Percentiles rank a stretch among this genome's conserved stretches.
Evolutionary conservation across 2,888 invertebrate genomes (phyloP).

Genomic region (Diploptera punctata): DNA sequence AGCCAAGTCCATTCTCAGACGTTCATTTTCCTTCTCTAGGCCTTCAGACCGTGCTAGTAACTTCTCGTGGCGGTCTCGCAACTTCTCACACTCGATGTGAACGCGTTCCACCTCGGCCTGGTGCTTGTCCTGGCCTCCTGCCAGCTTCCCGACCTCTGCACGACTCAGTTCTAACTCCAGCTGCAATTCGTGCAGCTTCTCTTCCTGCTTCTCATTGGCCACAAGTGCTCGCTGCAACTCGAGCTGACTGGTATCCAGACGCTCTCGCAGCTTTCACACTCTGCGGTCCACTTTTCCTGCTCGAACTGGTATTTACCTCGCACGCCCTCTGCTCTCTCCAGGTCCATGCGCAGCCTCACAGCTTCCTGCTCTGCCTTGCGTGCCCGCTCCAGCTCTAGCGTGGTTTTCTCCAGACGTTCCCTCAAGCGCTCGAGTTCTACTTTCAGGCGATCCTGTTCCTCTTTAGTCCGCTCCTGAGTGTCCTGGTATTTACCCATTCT

Average conservation of each 20-base stretch:
- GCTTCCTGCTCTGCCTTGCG: slow-evolving; percentile 74
- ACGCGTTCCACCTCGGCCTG: slow-evolving; percentile 81
- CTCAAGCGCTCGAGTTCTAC: slow-evolving; percentile 82
- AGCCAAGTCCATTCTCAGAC: slow-evolving; percentile 69
- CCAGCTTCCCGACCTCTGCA: slow-evolving; percentile 77
- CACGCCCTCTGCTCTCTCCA: slow-evolving; percentile 76
- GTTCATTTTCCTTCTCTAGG: slow-evolving; percentile 75
- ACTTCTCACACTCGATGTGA: slow-evolving; percentile 88
- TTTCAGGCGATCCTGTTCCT: slow-evolving; percentile 79
- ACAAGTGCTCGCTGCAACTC: slow-evolving; percentile 73
- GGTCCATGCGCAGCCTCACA: slow-evolving; percentile 69
- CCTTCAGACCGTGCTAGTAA: slow-evolving; percentile 74
- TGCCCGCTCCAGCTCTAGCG: slow-evolving; percentile 78
- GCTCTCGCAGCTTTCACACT: slow-evolving; percentile 76
- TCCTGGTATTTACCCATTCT: slow-evolving; percentile 79
- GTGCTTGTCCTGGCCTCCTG: slow-evolving; percentile 79
- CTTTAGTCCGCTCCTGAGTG: slow-evolving; percentile 69
- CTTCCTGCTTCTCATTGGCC: slow-evolving; percentile 73
- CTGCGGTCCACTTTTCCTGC: slow-evolving; percentile 67
- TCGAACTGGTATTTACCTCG: slow-evolving; percentile 82
- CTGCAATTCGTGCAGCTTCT: slow-evolving; percentile 76
- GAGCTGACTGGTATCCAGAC: slow-evolving; percentile 74
- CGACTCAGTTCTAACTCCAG: slow-evolving; percentile 82
- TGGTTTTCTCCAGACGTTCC: slow-evolving; percentile 80
- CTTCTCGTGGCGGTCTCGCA: slow-evolving; percentile 86